Evolutionary conservation across 2,888 invertebrate genomes (phyloP), one percentile per base, ranked within the genome.

Genomic region (Podabrus alpinus): DNA sequence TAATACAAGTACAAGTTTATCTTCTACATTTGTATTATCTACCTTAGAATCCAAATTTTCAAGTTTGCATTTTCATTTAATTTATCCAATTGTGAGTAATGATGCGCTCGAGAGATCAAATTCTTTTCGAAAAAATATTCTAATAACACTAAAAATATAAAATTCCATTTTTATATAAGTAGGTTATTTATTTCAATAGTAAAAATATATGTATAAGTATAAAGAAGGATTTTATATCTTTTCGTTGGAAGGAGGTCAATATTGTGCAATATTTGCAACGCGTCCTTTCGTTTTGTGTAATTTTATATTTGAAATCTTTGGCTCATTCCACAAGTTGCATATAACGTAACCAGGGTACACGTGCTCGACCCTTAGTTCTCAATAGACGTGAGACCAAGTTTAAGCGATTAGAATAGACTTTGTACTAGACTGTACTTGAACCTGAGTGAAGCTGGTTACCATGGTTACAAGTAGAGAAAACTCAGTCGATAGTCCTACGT

Each of bases 381-480:
- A 66, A 61, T 75, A 25, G 68, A 77, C 74, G 74, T 74, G 78
- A 75, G 77, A 78, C 77, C 75, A 78, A 78, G 72, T 79, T 78
- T 78, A 78, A 77, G 75, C 80, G 79, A 79, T 80, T 80, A 80
- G 74, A 69, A 71, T 68, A 69, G 79, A 80, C 81, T 84, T 84
- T 84, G 81, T 79, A 79, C 80, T 81, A 83, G 84, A 84, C 84
- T 84, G 84, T 84, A 84, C 84, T 82, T 80, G 83, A 84, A 83
- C 83, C 83, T 83, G 84, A 83, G 83, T 80, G 84, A 82, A 79
- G 80, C 82, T 82, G 82, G 84, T 84, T 76, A 79, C 80, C 82
- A 84, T 84, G 82, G 83, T 76, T 81, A 84, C 84, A 75, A 79
- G 81, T 84, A 83, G 84, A 83, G 84, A 83, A 83, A 82, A 82